Evolutionary conservation across 2,888 invertebrate genomes (phyloP), one percentile per base, ranked within the genome.

Genomic region (Eugnorisma glareosa): DNA sequence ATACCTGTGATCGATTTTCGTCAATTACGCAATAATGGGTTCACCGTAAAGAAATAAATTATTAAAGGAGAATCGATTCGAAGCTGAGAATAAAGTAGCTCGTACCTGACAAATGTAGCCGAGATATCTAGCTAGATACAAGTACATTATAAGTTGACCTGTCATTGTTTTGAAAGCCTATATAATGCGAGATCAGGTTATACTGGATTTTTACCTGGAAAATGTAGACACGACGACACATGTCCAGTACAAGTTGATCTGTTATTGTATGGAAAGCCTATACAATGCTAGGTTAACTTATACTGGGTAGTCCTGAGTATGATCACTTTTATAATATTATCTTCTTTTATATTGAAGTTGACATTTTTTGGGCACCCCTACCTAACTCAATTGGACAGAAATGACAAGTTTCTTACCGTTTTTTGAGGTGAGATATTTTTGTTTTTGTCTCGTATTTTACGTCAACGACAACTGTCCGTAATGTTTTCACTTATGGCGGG

Each of bases 361-460:
- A 89, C 89, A 88, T 90, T 89, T 91, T 93, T 90, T 84, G 77
- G 79, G 80, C 67, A 75, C 82, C 89, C 89, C 81, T 79, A 86
- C 89, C 89, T 89, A 90, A 92, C 91, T 93, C 92, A 89, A 89
- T 91, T 83, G 88, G 89, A 91, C 87, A 89, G 88, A 92, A 89
- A 89, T 92, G 92, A 91, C 90, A 90, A 87, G 89, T 91, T 89
- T 86, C 81, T 86, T 90, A 83, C 73, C 21, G 51, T 63, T 71
- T 75, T 86, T 64, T 76, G 72, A 82, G 78, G 80, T 84, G 78
- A 76, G 67, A 82, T 51, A 79, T 79, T 82, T 83, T 87, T 81
- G 78, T 83, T 80, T 70, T 78, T 81, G 59, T 73, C 79, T 78
- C 61, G 35, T 57, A 67, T 82, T 81, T 80, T 77, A 66, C 72